Evolutionary conservation across 2,888 invertebrate genomes (phyloP).

Genomic region (Stictocephala bisonia): DNA sequence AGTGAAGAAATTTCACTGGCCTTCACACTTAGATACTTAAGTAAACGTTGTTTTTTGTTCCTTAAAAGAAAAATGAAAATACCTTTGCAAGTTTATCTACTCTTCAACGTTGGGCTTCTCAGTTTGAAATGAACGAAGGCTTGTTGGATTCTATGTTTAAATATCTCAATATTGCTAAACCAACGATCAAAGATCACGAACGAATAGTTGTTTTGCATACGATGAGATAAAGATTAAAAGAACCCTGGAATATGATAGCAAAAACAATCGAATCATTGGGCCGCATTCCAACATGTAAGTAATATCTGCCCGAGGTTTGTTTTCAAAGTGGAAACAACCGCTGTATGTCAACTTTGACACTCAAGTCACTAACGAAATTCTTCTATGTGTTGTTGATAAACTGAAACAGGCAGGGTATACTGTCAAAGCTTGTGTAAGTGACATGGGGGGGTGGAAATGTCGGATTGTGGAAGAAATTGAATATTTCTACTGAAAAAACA

Average conservation of each 20-base stretch:
- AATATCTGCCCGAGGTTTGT: conserved; percentile 4
- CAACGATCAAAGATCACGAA: no score
- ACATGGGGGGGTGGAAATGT: conserved; percentile 19
- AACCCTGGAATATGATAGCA: not conserved
- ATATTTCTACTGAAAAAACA: not conserved
- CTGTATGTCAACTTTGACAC: conserved; percentile 7
- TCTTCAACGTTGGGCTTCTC: conserved; percentile 19
- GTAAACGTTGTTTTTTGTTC: no score
- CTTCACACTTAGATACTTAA: no score
- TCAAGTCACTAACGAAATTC: conserved; percentile 11
- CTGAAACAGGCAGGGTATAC: conserved; percentile 10
- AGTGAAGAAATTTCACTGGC: no score
- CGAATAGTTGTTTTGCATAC: not conserved
- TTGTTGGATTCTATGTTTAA: not conserved
- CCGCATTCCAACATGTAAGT: conserved; percentile 5
- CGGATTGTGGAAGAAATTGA: conserved; percentile 16
- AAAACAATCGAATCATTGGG: conserved; percentile 8
- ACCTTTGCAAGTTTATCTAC: no score
- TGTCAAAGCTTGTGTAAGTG: conserved; percentile 26
- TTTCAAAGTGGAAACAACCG: conserved; percentile 1
- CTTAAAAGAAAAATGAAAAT: no score
- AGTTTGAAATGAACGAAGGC: conserved; percentile 4
- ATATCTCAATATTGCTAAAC: no score
- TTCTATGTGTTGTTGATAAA: not conserved
- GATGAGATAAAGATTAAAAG: not conserved